Conservation (phyloP, 2,113 vertebrate genomes). For the Protobothrops mucrosquamatus region DNA sequence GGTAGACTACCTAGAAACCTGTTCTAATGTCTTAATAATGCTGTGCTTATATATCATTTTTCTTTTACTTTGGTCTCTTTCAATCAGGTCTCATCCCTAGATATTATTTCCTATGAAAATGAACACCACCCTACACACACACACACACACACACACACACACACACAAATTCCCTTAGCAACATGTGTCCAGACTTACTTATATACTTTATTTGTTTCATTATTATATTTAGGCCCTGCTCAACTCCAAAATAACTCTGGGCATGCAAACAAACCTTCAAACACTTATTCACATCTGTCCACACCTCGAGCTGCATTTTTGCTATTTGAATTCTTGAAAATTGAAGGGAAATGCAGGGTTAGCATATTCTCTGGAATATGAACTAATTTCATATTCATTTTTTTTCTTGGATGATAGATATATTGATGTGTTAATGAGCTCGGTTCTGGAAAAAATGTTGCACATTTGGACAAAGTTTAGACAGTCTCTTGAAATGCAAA, state of each 20-base stretch:
- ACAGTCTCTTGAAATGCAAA: not conserved
- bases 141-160: not conserved
- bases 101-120: not conserved
- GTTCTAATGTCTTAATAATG: not conserved
- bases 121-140: not conserved
- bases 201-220: not conserved
- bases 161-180: not conserved
- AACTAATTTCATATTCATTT: not conserved
- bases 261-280: not conserved
- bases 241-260: not conserved
- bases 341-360: not conserved
- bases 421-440: not conserved
- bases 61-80: not conserved
- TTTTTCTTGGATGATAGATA: not conserved
- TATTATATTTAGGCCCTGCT: not conserved
- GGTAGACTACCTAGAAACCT: not conserved
- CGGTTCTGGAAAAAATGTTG: not conserved
- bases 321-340: not conserved
- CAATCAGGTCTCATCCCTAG: not conserved
- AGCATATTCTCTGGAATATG: not conserved
- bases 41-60: not conserved
- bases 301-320: constrained; percentile 1
- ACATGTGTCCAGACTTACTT: accelerated
- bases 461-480: constrained; percentile 16
- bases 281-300: not conserved